These are phyloP conservation scores for Apodemia duryi DNA, from an alignment of 2,888 invertebrate genomes.

Conservation along the genomic window DNA sequence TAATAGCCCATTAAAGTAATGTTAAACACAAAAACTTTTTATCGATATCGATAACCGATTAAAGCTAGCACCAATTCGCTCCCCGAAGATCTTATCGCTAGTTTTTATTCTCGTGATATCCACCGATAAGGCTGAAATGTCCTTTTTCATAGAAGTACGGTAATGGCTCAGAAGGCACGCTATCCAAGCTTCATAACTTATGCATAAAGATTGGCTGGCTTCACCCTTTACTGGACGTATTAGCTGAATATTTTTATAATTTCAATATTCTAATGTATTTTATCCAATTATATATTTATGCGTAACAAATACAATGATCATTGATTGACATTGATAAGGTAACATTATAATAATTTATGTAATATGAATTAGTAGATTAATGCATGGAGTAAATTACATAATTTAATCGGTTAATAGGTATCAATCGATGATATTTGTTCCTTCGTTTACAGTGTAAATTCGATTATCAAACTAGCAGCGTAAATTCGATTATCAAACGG, in stretches of 20 bases:
- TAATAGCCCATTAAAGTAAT: constrained; percentile 11
- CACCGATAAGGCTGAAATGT: constrained; percentile 74
- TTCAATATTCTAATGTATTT: constrained; percentile 22
- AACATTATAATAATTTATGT: constrained; percentile 5
- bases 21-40: constrained; percentile 14
- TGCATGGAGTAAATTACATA: neutral
- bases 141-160: constrained; percentile 76
- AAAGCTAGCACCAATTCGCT: constrained; percentile 34
- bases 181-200: constrained; percentile 67
- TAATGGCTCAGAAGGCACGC: constrained; percentile 74
- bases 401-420: neutral
- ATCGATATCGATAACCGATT: constrained; percentile 35
- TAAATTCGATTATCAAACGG: too few species aligned
- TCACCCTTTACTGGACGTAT: constrained; percentile 63
- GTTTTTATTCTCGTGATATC: constrained; percentile 78
- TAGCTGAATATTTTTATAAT: constrained; percentile 35
- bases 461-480: neutral
- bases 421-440: neutral
- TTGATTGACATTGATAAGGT: constrained; percentile 1
- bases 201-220: constrained; percentile 70
- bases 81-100: constrained; percentile 62
- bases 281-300: constrained; percentile 1
- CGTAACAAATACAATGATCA: constrained; percentile 4
- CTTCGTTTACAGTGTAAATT: neutral
- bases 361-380: neutral